phyloP scores from a whole-genome alignment of 1,140 invertebrate genomes.

The Drosophila sechellia region DNA sequence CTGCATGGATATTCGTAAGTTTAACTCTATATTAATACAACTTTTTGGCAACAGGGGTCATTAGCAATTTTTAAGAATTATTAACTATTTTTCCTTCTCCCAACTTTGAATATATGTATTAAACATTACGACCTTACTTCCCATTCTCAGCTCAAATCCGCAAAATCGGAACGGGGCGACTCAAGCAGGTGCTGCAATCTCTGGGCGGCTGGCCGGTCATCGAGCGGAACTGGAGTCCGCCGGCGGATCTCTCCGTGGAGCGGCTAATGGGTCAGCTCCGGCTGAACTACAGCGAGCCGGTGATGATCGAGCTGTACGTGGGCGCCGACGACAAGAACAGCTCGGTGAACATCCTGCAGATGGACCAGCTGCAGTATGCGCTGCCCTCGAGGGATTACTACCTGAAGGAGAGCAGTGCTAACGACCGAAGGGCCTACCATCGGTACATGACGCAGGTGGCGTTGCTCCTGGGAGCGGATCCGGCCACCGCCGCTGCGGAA shows the following conservation, averaged over 20 bases:
- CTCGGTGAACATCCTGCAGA: constrained; percentile 93
- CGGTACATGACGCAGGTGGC: constrained; percentile 92
- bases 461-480: constrained; percentile 89
- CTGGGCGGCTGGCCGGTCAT: constrained; percentile 93
- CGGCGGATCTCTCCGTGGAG: constrained; percentile 86
- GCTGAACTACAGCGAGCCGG: constrained; percentile 90
- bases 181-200: constrained; percentile 86
- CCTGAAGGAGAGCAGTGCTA: constrained; percentile 88
- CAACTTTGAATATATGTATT: no score
- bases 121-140: not conserved
- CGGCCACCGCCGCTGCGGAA: constrained; percentile 87
- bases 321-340: constrained; percentile 95
- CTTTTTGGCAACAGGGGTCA: no score
- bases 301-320: constrained; percentile 92
- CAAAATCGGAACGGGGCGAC: constrained; percentile 88
- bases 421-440: constrained; percentile 90
- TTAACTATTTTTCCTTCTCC: no score
- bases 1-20: constrained; percentile 94
- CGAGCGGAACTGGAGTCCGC: constrained; percentile 87
- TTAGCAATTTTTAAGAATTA: no score
- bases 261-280: constrained; percentile 88
- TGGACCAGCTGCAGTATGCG: constrained; percentile 92
- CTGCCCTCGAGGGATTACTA: constrained; percentile 93
- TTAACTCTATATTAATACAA: not conserved
- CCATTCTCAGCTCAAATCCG: constrained; percentile 88